These are phyloP conservation scores for Eupithecia pulchellata DNA, from an alignment of 2,888 invertebrate species.

Conservation along the genomic window DNA sequence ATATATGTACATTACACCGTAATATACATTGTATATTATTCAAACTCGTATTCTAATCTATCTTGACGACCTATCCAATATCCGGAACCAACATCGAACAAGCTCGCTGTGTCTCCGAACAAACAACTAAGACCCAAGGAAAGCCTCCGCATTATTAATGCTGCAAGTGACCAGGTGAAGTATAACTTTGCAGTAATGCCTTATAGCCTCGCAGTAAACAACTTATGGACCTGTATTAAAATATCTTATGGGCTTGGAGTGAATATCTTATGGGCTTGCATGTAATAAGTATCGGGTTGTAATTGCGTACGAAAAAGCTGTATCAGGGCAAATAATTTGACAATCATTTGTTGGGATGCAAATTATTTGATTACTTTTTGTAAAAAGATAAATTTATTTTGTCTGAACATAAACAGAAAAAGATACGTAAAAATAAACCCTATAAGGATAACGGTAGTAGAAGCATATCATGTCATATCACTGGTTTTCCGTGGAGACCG, in stretches of 20 bases:
- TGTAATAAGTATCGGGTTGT: neutral
- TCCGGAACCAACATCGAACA: neutral
- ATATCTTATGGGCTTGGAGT: neutral
- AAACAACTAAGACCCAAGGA: constrained; percentile 2
- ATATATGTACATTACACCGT: too few relatives aligned
- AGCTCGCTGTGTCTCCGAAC: constrained; percentile 17
- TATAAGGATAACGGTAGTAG: too few relatives aligned
- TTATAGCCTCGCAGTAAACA: constrained; percentile 17
- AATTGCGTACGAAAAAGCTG: neutral
- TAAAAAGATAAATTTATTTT: too few relatives aligned
- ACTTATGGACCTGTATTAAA: neutral
- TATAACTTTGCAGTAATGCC: constrained; percentile 38
- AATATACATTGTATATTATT: too few relatives aligned
- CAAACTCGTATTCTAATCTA: too few relatives aligned
- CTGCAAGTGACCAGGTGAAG: constrained; percentile 36
- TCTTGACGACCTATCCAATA: too few relatives aligned
- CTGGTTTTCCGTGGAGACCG: too few relatives aligned
- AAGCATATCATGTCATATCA: too few relatives aligned
- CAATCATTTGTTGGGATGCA: neutral
- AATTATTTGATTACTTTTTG: neutral
- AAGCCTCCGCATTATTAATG: constrained; percentile 49
- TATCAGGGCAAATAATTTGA: neutral
- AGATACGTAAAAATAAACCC: too few relatives aligned
- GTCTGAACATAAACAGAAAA: too few relatives aligned
- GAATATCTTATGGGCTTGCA: neutral